Evolutionary conservation across 2,797 vertebrate genomes (phyloP).

Genomic region (Australoheros facetus): DNA sequence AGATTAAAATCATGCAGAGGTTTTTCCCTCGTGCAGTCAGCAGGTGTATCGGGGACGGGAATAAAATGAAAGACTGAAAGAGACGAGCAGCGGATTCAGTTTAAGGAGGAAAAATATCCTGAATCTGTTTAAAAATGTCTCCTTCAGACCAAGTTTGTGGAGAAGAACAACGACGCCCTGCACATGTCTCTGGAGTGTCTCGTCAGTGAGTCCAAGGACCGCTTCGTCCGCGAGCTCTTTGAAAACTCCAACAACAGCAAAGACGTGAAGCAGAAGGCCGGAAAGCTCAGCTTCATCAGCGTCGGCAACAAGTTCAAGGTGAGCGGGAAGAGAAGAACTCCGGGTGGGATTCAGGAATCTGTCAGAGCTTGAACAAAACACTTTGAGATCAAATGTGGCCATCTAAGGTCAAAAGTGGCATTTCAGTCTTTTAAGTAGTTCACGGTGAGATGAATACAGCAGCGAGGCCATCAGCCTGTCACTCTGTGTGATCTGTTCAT

Average conservation of each 20-base stretch:
- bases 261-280: constrained; percentile 93
- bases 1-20: neutral
- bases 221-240: constrained; percentile 90
- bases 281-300: constrained; percentile 97
- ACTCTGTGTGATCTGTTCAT: neutral
- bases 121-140: neutral
- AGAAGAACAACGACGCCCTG: constrained; percentile 98
- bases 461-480: too few species aligned
- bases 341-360: too few species aligned
- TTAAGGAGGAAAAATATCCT: neutral
- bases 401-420: neutral
- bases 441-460: too few species aligned
- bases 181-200: constrained; percentile 95
- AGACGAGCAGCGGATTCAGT: too few species aligned
- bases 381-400: neutral
- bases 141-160: constrained; percentile 92
- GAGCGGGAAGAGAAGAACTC: neutral
- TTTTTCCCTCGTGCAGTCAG: neutral
- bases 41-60: neutral
- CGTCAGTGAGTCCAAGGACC: constrained; percentile 94
- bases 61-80: neutral
- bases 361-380: too few species aligned
- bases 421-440: too few species aligned
- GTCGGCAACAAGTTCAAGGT: constrained; percentile 99
- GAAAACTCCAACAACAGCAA: constrained; percentile 90